A percentile compares a stretch with the other conserved stretches of the same genome.
Evolutionary conservation across 2,888 invertebrate species (phyloP).

Genomic region (Drosophila emarginata): DNA sequence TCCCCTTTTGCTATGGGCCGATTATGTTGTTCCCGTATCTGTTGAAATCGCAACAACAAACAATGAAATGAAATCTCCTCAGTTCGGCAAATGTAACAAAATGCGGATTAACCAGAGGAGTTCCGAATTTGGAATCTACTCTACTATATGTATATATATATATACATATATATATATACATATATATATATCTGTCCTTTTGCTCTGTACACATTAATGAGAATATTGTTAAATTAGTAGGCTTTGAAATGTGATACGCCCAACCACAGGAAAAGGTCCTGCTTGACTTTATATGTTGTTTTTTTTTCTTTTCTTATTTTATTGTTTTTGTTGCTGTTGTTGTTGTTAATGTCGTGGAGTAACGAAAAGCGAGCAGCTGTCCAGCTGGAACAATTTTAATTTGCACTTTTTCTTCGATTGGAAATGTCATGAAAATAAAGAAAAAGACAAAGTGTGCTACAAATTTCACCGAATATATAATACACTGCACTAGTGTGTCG

Average conservation of each 20-base stretch:
- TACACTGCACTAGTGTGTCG: not conserved
- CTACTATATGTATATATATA: not conserved
- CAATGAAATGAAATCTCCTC: constrained; percentile 46
- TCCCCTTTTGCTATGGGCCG: constrained; percentile 23
- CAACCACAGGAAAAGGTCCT: constrained; percentile 66
- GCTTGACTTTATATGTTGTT: constrained; percentile 33
- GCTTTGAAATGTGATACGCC: constrained; percentile 81
- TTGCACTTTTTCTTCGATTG: constrained; percentile 38
- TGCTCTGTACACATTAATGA: constrained; percentile 79
- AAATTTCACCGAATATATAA: not conserved
- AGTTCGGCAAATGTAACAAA: constrained; percentile 71
- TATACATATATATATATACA: not conserved
- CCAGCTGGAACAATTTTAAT: constrained; percentile 30
- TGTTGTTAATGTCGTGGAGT: not conserved
- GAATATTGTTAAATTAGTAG: constrained; percentile 82
- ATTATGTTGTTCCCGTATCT: constrained; percentile 63
- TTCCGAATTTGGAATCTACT: constrained; percentile 8
- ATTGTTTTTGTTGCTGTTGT: constrained; percentile 39
- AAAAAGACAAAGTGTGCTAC: too few species aligned
- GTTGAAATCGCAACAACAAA: constrained; percentile 76
- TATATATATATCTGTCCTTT: constrained; percentile 21
- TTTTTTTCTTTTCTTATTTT: constrained; percentile 47
- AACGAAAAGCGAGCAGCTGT: constrained; percentile 68
- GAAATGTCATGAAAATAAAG: constrained; percentile 64
- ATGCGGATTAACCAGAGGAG: constrained; percentile 66